phyloP scores from a whole-genome alignment of 2,888 invertebrate genomes.

The Coremacera marginata region DNA sequence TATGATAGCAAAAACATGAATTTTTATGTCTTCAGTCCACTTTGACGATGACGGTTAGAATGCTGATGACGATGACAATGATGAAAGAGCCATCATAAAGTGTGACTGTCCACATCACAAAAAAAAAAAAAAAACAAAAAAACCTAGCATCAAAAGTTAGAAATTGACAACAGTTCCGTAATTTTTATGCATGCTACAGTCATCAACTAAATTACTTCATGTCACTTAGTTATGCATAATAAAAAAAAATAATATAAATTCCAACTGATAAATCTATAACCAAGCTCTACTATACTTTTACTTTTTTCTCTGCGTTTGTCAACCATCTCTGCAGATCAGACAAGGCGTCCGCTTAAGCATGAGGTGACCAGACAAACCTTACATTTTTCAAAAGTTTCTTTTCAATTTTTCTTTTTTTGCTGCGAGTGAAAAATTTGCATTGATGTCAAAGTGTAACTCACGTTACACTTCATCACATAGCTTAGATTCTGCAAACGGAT shows the following conservation, averaged over 20 bases:
- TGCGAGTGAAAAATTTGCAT: constrained; percentile 43
- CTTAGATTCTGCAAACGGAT: constrained; percentile 1
- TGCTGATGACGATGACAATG: too few relatives aligned
- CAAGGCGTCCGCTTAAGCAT: neutral
- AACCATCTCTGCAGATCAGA: neutral
- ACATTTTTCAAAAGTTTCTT: neutral
- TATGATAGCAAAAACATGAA: too few relatives aligned
- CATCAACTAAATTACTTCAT: constrained; percentile 59
- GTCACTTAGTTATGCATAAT: constrained; percentile 48
- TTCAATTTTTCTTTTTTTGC: neutral
- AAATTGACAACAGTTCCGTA: neutral
- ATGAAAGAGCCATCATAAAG: too few relatives aligned
- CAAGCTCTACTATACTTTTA: constrained; percentile 38
- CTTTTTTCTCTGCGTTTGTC: constrained; percentile 33
- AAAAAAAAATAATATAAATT: constrained; percentile 61
- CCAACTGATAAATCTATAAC: constrained; percentile 59
- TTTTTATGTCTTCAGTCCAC: too few relatives aligned
- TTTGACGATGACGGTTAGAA: too few relatives aligned
- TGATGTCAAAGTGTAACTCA: constrained; percentile 24
- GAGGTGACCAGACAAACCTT: constrained; percentile 2
- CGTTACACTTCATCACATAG: constrained; percentile 35
- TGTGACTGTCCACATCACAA: too few relatives aligned
- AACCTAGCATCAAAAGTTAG: too few relatives aligned
- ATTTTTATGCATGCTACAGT: constrained; percentile 33
- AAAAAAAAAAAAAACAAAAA: too few relatives aligned